phyloP scores from a whole-genome alignment of 2,797 vertebrate genomes.

The Dendrocincla fuliginosa region DNA sequence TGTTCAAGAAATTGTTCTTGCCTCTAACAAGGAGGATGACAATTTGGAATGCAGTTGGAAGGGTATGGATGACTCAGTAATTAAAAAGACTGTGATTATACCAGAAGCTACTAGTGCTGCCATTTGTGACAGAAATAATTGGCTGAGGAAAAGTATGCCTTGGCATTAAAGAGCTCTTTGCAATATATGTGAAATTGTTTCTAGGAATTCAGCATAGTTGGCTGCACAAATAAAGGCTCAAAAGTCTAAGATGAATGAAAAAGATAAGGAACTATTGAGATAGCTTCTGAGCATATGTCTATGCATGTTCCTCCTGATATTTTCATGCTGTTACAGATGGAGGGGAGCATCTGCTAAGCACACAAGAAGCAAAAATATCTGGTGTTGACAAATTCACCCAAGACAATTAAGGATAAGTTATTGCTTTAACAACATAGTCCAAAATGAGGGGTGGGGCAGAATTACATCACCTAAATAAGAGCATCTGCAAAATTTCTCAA shows the following conservation, averaged over 20 bases:
- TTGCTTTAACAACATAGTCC: not conserved
- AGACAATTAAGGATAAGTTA: constrained; percentile 42
- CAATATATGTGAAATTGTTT: not conserved
- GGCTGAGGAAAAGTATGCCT: not conserved
- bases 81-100: constrained; percentile 4
- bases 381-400: constrained; percentile 49
- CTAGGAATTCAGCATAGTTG: constrained; percentile 1
- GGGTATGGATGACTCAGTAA: not conserved
- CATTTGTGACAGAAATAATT: constrained; percentile 28
- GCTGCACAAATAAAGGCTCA: not conserved
- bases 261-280: not conserved
- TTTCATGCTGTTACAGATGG: constrained; percentile 9
- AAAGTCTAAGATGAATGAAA: not conserved
- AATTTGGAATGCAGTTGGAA: constrained; percentile 1
- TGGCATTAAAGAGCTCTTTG: not conserved
- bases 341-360: constrained; percentile 19
- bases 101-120: not conserved
- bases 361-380: not conserved
- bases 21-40: not conserved
- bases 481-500: not conserved
- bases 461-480: constrained; percentile 5
- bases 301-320: not conserved
- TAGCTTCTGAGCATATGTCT: not conserved
- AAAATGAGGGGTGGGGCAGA: not conserved
- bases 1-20: not conserved